Conservation (phyloP, 2,888 invertebrate genomes). For the Conistra vaccinii region DNA sequence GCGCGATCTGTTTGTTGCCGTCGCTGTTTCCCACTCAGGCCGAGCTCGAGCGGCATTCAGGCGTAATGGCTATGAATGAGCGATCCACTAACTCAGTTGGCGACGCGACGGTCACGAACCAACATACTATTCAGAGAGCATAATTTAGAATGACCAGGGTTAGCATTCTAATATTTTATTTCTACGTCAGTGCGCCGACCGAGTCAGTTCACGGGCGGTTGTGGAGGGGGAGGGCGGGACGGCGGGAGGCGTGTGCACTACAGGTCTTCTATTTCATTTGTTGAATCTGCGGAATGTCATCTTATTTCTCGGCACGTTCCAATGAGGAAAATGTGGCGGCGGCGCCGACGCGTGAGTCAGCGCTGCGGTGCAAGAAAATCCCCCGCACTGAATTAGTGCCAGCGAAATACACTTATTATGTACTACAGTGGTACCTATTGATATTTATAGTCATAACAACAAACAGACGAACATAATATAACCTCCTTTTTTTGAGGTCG, state of each 20-base stretch:
- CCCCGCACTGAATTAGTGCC: slow-evolving; percentile 13
- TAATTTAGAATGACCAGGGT: background rate
- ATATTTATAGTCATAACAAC: slow-evolving; percentile 18
- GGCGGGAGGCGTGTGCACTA: background rate
- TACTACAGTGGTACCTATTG: background rate
- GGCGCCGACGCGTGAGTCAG: slow-evolving; percentile 24
- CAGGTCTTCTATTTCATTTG: background rate
- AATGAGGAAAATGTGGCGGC: slow-evolving; percentile 31
- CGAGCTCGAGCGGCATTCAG: background rate
- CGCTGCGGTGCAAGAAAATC: background rate
- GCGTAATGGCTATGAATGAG: slow-evolving; percentile 30
- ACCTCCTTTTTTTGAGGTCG: no score
- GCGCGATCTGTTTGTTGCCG: slow-evolving; percentile 20
- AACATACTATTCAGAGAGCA: slow-evolving; percentile 3
- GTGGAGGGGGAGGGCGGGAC: background rate
- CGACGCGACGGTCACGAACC: slow-evolving; percentile 3
- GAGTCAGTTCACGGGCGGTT: background rate
- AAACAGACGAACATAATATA: no score
- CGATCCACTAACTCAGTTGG: slow-evolving; percentile 21
- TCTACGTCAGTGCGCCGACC: no score
- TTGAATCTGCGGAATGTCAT: slow-evolving; percentile 4
- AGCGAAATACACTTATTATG: background rate
- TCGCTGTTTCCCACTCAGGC: slow-evolving; percentile 1
- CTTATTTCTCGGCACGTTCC: slow-evolving; percentile 17
- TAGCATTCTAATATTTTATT: background rate